Evolutionary conservation across 2,113 vertebrate species (phyloP).

Genomic region (Microtus ochrogaster): DNA sequence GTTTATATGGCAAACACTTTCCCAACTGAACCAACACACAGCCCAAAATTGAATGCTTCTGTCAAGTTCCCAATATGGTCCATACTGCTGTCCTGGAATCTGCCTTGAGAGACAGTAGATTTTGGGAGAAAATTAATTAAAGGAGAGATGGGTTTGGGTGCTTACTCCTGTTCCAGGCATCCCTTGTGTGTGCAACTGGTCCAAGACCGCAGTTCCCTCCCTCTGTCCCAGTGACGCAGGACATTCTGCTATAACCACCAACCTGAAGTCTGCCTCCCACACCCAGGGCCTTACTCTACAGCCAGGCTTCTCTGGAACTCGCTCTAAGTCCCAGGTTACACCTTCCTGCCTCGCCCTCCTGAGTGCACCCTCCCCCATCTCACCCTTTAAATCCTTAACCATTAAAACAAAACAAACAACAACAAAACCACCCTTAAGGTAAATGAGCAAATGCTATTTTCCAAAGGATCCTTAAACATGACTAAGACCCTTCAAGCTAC

Average conservation of each 20-base stretch:
- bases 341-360: background rate
- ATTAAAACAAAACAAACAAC: background rate
- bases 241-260: background rate
- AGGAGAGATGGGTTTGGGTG: background rate
- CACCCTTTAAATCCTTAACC: background rate
- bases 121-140: background rate
- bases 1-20: background rate
- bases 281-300: background rate
- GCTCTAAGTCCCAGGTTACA: background rate
- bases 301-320: background rate
- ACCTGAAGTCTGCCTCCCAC: background rate
- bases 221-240: rapidly evolving
- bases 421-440: background rate
- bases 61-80: background rate
- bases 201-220: background rate
- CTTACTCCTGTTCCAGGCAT: rapidly evolving
- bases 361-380: background rate
- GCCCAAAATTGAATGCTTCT: background rate
- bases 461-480: background rate
- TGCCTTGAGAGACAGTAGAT: background rate
- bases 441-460: conserved; percentile 4
- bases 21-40: too few species aligned
- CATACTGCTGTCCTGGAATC: background rate
- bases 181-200: background rate
- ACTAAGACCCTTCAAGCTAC: background rate